Evolutionary conservation across 2,888 invertebrate genomes (phyloP).

Genomic region (Adineta ricciae): DNA sequence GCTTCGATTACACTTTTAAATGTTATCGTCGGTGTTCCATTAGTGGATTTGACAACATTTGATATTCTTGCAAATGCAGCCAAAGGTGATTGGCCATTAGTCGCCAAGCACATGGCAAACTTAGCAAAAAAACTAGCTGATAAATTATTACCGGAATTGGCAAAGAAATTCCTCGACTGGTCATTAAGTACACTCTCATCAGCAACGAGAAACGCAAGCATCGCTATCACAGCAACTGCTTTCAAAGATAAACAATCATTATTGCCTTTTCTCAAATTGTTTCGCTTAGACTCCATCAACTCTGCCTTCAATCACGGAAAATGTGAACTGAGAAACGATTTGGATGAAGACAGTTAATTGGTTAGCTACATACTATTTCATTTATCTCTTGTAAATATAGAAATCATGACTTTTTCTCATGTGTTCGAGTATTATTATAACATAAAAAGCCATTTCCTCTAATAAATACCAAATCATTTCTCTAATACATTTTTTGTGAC

Average conservation of each 20-base stretch:
- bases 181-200: background rate
- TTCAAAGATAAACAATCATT: background rate
- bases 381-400: too few species aligned
- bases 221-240: background rate
- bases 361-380: background rate
- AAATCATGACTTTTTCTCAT: too few species aligned
- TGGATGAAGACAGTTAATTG: background rate
- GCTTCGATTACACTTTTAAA: background rate
- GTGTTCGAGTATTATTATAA: too few species aligned
- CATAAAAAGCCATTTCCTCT: too few species aligned
- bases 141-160: background rate
- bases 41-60: conserved; percentile 1
- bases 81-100: background rate
- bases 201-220: background rate
- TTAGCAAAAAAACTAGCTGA: background rate
- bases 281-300: background rate
- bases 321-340: background rate
- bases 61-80: conserved; percentile 8
- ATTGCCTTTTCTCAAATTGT: background rate
- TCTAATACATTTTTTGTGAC: too few species aligned
- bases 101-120: background rate
- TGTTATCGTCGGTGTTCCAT: background rate
- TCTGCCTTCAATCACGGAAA: conserved; percentile 1
- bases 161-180: conserved; percentile 2
- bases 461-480: too few species aligned